These are phyloP conservation scores for Brachionus rubens DNA, from an alignment of 1,140 invertebrate genomes.

Conservation along the genomic window DNA sequence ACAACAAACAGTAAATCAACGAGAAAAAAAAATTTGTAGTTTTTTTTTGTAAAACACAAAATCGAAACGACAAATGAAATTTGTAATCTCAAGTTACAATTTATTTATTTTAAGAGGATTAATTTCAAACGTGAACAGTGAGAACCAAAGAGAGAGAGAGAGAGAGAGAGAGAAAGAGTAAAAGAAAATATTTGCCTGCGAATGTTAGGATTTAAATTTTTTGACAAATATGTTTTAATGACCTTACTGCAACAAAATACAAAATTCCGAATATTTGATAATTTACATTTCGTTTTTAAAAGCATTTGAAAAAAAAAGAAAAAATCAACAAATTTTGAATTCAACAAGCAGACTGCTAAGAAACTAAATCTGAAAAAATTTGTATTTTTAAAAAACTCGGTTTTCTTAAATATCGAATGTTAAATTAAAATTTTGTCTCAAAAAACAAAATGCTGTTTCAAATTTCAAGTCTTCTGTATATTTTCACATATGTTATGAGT, in stretches of 20 bases:
- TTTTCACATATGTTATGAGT: neutral
- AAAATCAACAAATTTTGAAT: conserved; percentile 7
- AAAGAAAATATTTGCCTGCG: conserved; percentile 32
- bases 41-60: too few relatives aligned
- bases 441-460: neutral
- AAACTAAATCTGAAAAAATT: neutral
- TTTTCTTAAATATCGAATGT: conserved; percentile 22
- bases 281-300: conserved; percentile 15
- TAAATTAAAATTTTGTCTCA: neutral
- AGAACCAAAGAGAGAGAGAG: too few relatives aligned
- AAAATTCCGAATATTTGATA: conserved; percentile 1
- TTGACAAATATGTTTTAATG: neutral
- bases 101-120: too few relatives aligned
- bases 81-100: too few relatives aligned
- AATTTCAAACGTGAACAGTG: too few relatives aligned
- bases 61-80: too few relatives aligned
- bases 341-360: neutral
- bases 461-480: neutral
- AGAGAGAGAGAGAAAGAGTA: neutral
- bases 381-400: neutral
- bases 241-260: neutral
- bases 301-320: neutral
- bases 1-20: too few relatives aligned
- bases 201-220: conserved; percentile 15
- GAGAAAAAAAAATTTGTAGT: too few relatives aligned